phyloP scores from a whole-genome alignment of 2,888 invertebrate species.

The Laothoe populi region DNA sequence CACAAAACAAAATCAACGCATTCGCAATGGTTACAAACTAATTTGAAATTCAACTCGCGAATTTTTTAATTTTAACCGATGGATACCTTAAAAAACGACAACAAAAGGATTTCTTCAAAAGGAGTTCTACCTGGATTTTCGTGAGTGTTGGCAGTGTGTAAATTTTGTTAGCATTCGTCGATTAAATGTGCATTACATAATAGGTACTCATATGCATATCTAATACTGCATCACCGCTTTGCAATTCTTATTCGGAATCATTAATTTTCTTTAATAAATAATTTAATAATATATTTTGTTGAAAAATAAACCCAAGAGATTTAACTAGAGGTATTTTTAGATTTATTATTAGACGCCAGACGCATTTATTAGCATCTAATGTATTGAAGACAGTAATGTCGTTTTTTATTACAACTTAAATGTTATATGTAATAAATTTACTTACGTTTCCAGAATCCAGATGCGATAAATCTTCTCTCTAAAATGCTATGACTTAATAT shows the following conservation, averaged over 20 bases:
- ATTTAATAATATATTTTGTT: no score
- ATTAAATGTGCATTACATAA: neutral
- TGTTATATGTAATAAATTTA: neutral
- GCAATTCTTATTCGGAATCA: no score
- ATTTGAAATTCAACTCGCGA: constrained; percentile 25
- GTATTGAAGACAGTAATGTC: no score
- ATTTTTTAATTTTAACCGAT: constrained; percentile 21
- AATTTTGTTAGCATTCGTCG: constrained; percentile 19
- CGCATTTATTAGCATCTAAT: no score
- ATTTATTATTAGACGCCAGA: no score
- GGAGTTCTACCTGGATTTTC: neutral
- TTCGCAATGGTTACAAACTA: constrained; percentile 1
- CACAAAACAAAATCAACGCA: neutral
- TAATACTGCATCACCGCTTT: no score
- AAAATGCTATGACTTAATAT: neutral
- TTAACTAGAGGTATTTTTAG: no score
- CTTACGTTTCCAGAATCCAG: neutral
- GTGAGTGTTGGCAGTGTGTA: neutral
- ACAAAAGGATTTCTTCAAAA: neutral
- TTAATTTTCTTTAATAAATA: no score
- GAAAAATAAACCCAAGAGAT: no score
- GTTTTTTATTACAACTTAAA: neutral
- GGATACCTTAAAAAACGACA: constrained; percentile 9
- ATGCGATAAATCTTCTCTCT: neutral
- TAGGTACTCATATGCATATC: neutral